Base-by-base conservation (phyloP, 2,113 vertebrate genomes). In the Arizona elegans region DNA sequence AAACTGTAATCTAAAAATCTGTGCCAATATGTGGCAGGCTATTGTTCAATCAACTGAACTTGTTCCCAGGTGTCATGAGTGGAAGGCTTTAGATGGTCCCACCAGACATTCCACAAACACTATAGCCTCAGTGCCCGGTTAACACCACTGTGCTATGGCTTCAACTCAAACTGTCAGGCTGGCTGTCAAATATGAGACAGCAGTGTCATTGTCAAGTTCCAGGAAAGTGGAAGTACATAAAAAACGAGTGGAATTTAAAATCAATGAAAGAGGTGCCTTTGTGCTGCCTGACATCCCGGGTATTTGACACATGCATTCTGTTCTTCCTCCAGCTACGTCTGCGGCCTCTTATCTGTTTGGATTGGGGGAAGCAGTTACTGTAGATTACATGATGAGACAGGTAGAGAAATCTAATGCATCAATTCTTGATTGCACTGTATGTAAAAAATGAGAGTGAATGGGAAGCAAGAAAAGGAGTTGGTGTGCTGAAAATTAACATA, bases 181-280 rank as follows among this genome's bases (percentile, higher is more conserved):
- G 2, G 26, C 58, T 92, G 91, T 50, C 55, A 85, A 24, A 38
- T 50, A 6, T 54, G 33, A 81, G 75, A 81, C 33, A 43, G 75
- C 33, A 81, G 19, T 21, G 75, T 43, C 75, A 81, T 33, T 81
- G 75, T 81, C n/a, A 38, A 81, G 70, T 19, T 81, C 33, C 75
- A 81, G 75, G 33, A 43, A 81, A 43, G 33, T 43, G 17, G 33
- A 43, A 43, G n/a, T 81, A 43, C 17, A 29, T 85, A 85, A 47
- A 13, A 53, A 0, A 0, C 87, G 93, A 93, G 11, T 1, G 29
- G 23, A 23, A 92, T 86, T 43, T 17, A 54, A n/a, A 1, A 0
- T 92, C 91, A 90, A 95, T 89, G 96, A 94, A 93, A 94, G 93
- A 91, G 92, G 81, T 89, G 93, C 94, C 55, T 94, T 96, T 94